phyloP scores from a whole-genome alignment of 2,888 invertebrate species.

The Phoenoteleia sp. region DNA sequence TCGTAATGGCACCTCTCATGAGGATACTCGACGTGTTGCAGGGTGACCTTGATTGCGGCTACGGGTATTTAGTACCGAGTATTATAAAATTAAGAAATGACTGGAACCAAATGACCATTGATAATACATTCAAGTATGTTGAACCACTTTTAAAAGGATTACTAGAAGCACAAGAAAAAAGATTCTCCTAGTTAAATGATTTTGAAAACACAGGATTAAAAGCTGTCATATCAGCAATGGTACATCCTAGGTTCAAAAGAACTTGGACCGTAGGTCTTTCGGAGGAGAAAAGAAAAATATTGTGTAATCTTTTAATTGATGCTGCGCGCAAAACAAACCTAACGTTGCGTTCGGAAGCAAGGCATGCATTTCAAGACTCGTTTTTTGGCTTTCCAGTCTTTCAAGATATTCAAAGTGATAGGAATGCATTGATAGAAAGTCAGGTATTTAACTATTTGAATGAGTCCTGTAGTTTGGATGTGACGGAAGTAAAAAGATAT shows the following conservation, averaged over 20 bases:
- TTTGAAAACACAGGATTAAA: background rate
- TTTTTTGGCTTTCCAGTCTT: too few species aligned
- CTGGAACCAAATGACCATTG: background rate
- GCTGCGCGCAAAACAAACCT: too few species aligned
- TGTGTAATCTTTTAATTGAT: too few species aligned
- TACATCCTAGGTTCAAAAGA: background rate
- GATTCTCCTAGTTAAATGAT: background rate
- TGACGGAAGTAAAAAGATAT: too few species aligned
- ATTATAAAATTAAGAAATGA: slow-evolving; percentile 1
- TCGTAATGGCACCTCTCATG: background rate
- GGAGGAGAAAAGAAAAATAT: too few species aligned
- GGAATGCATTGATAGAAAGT: too few species aligned
- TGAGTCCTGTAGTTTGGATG: too few species aligned
- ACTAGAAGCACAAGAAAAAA: background rate
- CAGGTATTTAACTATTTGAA: too few species aligned
- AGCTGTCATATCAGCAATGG: background rate
- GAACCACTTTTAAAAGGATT: background rate
- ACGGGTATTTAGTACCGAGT: slow-evolving; percentile 7
- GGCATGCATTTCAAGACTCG: too few species aligned
- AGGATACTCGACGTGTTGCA: background rate
- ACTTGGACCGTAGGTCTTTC: background rate
- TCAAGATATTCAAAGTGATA: too few species aligned
- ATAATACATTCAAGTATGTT: background rate
- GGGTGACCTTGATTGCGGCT: background rate
- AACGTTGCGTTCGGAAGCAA: too few species aligned